Evolutionary conservation across 2,888 invertebrate species (phyloP).

Genomic region (Smittia sp.): DNA sequence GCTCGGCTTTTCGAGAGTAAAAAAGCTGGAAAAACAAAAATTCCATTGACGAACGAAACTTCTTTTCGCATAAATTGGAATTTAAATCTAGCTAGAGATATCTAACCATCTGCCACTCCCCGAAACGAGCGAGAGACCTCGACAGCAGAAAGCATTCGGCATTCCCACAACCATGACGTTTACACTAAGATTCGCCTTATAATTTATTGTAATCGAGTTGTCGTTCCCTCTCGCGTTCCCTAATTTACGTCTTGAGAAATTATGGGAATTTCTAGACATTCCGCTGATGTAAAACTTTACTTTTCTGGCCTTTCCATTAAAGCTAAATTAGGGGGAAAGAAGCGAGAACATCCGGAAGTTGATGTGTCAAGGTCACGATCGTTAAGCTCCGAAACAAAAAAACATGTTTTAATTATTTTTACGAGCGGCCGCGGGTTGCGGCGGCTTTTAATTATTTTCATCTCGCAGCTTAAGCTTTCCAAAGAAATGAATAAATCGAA

Average conservation of each 20-base stretch:
- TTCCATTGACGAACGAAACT: constrained; percentile 13
- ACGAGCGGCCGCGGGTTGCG: neutral
- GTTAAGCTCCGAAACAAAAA: neutral
- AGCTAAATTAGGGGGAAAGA: neutral
- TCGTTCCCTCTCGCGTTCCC: neutral
- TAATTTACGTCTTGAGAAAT: too few relatives aligned
- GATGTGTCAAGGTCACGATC: constrained; percentile 4
- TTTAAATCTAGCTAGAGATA: neutral
- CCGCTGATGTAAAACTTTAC: too few relatives aligned
- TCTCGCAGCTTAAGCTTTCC: neutral
- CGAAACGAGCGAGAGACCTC: neutral
- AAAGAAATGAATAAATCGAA: neutral
- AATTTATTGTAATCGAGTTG: neutral
- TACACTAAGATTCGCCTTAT: constrained; percentile 21
- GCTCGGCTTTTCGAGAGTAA: neutral
- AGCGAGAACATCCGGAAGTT: neutral
- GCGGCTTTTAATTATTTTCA: constrained; percentile 4
- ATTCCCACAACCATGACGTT: constrained; percentile 20
- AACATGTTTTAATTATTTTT: neutral
- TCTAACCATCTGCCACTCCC: constrained; percentile 21
- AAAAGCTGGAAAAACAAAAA: neutral
- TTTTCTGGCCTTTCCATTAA: too few relatives aligned
- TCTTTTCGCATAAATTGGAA: constrained; percentile 30
- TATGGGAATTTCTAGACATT: too few relatives aligned
- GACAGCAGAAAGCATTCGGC: constrained; percentile 19